Conservation (phyloP, 2,113 vertebrate genomes). For the Pseudorectes ferrugineus region DNA sequence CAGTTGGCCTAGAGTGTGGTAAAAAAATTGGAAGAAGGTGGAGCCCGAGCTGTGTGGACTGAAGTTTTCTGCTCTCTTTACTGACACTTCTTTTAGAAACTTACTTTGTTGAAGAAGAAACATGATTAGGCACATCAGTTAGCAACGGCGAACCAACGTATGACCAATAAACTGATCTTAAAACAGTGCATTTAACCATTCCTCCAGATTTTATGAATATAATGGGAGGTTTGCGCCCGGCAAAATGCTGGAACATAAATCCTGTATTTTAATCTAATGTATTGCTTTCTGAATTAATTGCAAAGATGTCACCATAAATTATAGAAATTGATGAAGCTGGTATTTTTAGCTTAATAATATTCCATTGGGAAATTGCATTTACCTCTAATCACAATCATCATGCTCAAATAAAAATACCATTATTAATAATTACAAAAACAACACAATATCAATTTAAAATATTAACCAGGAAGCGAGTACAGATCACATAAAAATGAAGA, state of each 20-base stretch:
- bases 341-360: constrained; percentile 29
- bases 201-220: background rate
- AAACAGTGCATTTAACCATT: background rate
- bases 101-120: background rate
- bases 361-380: constrained; percentile 5
- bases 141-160: background rate
- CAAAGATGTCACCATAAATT: background rate
- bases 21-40: background rate
- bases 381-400: background rate
- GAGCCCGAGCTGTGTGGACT: background rate
- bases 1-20: background rate
- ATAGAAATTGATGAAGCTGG: constrained; percentile 5
- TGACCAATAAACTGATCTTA: background rate
- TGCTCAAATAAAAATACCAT: constrained; percentile 7
- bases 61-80: background rate
- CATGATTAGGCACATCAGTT: background rate
- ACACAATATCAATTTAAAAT: constrained; percentile 13
- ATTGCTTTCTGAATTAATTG: background rate
- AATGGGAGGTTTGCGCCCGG: background rate
- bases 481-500: constrained; percentile 33
- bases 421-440: constrained; percentile 45
- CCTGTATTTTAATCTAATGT: background rate
- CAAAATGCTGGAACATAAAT: background rate
- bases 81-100: background rate
- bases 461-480: background rate